These are phyloP conservation scores for Pampusana beccarii DNA, from an alignment of 2,113 vertebrate species.

Conservation along the genomic window DNA sequence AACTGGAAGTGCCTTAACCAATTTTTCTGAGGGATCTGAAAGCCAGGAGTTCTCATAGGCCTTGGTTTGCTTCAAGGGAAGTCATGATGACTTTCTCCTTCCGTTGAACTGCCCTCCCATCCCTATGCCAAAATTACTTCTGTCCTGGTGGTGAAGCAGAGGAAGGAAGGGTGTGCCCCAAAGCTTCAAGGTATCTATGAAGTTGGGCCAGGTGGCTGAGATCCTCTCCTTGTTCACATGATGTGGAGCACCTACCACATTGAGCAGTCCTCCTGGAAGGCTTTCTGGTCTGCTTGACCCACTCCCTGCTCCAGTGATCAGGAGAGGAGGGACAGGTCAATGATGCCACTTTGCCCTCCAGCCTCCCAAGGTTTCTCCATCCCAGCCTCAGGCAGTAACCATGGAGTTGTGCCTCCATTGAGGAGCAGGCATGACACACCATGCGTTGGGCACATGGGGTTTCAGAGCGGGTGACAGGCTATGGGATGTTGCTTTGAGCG, in stretches of 20 bases:
- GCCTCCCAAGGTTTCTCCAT: not conserved
- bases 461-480: not conserved
- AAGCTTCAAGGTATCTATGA: not conserved
- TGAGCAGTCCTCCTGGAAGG: not conserved
- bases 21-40: not conserved
- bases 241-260: not conserved
- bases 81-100: not conserved
- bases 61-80: not conserved
- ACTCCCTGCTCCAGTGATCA: not conserved
- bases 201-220: not conserved
- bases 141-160: not conserved
- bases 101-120: fast-evolving
- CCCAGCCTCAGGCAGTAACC: not conserved
- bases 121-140: not conserved
- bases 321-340: not conserved
- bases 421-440: not conserved
- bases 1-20: not conserved
- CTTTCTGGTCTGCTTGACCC: fast-evolving
- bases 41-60: not conserved
- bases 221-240: not conserved
- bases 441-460: fast-evolving
- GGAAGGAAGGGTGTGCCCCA: not conserved
- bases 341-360: not conserved
- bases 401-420: not conserved
- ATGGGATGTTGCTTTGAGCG: no score